Evolutionary conservation across 2,113 vertebrate genomes (phyloP).

Genomic region (Aplodontia rufa): DNA sequence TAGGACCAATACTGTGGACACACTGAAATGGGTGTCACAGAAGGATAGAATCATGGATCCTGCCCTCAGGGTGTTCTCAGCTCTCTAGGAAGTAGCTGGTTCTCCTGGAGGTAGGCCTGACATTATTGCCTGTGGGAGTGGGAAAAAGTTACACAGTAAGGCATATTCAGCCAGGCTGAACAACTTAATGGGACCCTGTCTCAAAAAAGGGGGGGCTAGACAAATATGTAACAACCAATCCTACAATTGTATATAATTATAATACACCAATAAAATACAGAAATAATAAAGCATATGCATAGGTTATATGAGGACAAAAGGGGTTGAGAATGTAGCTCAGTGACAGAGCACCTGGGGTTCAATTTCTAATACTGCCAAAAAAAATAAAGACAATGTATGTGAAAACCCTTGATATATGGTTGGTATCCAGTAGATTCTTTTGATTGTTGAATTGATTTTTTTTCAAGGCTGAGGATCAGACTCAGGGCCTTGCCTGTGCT

Average conservation of each 20-base stretch:
- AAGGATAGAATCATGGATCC: background rate
- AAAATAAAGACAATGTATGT: background rate
- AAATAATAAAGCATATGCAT: too few species aligned
- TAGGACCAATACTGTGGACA: background rate
- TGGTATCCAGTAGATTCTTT: background rate
- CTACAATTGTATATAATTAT: too few species aligned
- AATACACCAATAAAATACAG: too few species aligned
- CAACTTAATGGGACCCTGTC: too few species aligned
- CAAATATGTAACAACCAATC: too few species aligned
- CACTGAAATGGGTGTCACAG: background rate
- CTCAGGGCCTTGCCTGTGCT: too few species aligned
- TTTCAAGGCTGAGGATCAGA: too few species aligned
- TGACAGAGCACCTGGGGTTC: too few species aligned
- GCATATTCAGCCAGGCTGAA: background rate
- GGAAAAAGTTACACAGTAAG: background rate
- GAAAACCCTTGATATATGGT: background rate
- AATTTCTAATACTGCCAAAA: too few species aligned
- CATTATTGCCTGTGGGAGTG: background rate
- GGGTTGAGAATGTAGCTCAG: too few species aligned
- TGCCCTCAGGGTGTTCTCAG: background rate
- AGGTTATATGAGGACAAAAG: too few species aligned
- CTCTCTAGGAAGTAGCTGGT: background rate
- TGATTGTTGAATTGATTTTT: background rate
- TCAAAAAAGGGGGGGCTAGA: too few species aligned
- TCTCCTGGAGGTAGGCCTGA: background rate